Percentiles rank a stretch among this genome's conserved stretches.
Evolutionary conservation across 1,140 invertebrate genomes (phyloP).

Genomic region (Macrobrachium nipponense): DNA sequence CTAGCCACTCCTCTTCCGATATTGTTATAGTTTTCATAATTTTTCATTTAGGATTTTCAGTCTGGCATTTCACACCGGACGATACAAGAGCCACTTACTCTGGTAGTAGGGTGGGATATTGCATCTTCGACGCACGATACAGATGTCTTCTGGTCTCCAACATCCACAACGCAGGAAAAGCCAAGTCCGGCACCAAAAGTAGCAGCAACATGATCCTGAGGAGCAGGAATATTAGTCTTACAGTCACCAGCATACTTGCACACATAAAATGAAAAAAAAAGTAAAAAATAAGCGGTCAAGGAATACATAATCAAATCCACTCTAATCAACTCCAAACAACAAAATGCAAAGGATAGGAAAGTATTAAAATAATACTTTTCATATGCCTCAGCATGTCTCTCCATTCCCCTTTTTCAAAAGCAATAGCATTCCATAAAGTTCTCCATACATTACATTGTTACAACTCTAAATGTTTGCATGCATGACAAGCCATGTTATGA

Average conservation of each 20-base stretch:
- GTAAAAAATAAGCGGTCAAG: background rate
- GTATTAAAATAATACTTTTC: no score
- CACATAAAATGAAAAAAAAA: background rate
- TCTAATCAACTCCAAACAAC: background rate
- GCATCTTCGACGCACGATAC: conserved; percentile 97
- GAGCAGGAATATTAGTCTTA: background rate
- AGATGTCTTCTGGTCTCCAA: conserved; percentile 95
- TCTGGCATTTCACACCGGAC: no score
- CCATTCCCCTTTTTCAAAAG: no score
- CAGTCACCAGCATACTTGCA: background rate
- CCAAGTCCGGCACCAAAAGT: conserved; percentile 93
- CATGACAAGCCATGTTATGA: no score
- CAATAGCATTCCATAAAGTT: no score
- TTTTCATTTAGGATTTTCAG: no score
- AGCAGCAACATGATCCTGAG: conserved; percentile 88
- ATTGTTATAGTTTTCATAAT: no score
- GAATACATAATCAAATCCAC: no score
- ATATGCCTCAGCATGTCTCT: no score
- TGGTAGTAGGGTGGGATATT: conserved; percentile 88
- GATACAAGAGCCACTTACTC: conserved; percentile 67
- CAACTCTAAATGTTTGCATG: no score
- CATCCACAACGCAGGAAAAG: conserved; percentile 93
- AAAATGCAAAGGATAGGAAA: background rate
- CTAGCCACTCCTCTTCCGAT: no score
- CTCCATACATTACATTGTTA: no score